phyloP scores from a whole-genome alignment of 1,140 invertebrate genomes.

The Drosophila setifemur region DNA sequence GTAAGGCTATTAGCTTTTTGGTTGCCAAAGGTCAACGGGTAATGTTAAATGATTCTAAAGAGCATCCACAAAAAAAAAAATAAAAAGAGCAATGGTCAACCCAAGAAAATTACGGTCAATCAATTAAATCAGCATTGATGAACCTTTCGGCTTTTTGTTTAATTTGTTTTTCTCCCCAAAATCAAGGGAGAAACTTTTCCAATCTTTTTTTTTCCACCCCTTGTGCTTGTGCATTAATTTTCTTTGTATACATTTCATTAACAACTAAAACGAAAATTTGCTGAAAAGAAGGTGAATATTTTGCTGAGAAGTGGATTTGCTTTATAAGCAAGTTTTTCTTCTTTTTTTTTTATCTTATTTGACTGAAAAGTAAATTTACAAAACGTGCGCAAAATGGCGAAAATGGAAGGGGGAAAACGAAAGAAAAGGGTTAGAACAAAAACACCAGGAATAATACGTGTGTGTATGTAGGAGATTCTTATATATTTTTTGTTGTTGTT shows the following conservation, averaged over 20 bases:
- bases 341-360: conserved; percentile 37
- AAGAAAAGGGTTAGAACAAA: conserved; percentile 45
- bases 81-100: background rate
- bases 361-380: conserved; percentile 72
- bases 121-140: conserved; percentile 39
- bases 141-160: conserved; percentile 13
- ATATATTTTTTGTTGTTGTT: too few relatives aligned
- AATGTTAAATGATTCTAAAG: conserved; percentile 31
- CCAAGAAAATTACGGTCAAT: conserved; percentile 13
- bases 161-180: conserved; percentile 16
- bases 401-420: conserved; percentile 1
- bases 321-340: conserved; percentile 39
- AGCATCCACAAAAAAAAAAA: background rate
- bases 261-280: conserved; percentile 55
- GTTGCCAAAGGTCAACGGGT: conserved; percentile 33
- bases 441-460: conserved; percentile 1
- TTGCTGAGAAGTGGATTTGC: conserved; percentile 24
- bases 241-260: conserved; percentile 68
- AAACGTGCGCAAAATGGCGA: conserved; percentile 53
- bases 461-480: background rate
- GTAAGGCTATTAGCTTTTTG: conserved; percentile 42
- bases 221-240: conserved; percentile 60
- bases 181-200: background rate
- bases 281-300: background rate
- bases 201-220: too few relatives aligned